phyloP scores from a whole-genome alignment of 2,888 invertebrate species.

The Hedychridium roseum region DNA sequence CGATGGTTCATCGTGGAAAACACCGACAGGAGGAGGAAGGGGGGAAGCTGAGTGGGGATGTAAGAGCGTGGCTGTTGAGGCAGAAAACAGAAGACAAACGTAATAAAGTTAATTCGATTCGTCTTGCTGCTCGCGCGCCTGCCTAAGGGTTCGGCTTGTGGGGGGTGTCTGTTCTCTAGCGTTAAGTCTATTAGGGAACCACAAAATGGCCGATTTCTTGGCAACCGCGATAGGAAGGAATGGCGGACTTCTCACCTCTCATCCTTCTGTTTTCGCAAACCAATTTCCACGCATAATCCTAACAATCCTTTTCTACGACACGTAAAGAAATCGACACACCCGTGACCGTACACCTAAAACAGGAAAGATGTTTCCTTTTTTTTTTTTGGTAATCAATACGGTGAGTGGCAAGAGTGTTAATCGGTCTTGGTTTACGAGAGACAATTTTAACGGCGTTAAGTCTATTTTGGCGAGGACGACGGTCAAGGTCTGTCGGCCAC shows the following conservation, averaged over 20 bases:
- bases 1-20: too few species aligned
- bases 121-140: conserved; percentile 30
- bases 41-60: conserved; percentile 15
- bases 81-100: conserved; percentile 59
- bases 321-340: too few species aligned
- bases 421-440: too few species aligned
- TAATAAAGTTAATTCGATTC: conserved; percentile 63
- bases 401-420: too few species aligned
- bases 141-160: conserved; percentile 26
- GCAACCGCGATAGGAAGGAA: conserved; percentile 33
- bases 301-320: too few species aligned
- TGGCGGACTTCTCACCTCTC: too few species aligned
- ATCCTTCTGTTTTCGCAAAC: too few species aligned
- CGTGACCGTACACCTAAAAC: too few species aligned
- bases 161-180: conserved; percentile 57
- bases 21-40: neutral
- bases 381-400: too few species aligned
- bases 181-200: conserved; percentile 48
- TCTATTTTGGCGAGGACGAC: neutral
- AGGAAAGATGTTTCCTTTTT: too few species aligned
- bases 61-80: conserved; percentile 43
- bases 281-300: too few species aligned
- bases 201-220: conserved; percentile 47
- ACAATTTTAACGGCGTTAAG: too few species aligned
- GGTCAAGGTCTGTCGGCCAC: neutral